These are phyloP conservation scores for Phenganax subtilis DNA, from an alignment of 92 coral and sea anemone genomes.

Conservation along the genomic window DNA sequence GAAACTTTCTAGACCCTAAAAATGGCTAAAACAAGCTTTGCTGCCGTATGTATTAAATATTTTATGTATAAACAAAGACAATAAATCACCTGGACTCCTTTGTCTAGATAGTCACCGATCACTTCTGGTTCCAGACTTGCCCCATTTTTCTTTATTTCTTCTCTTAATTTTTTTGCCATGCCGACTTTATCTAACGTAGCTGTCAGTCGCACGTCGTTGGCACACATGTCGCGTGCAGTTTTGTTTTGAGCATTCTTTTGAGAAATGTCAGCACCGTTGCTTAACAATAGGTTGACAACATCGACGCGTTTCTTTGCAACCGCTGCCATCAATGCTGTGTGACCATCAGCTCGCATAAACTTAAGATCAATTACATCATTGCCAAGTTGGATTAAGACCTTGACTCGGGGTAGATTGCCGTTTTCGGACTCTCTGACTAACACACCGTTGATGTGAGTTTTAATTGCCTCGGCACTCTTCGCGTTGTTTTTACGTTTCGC, in stretches of 20 bases:
- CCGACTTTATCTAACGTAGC: slow-evolving; percentile 34
- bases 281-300: slow-evolving; percentile 7
- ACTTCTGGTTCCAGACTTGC: slow-evolving; percentile 14
- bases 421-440: slow-evolving; percentile 17
- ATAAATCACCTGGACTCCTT: slow-evolving; percentile 27
- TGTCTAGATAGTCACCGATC: slow-evolving; percentile 24
- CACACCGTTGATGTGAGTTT: slow-evolving; percentile 1
- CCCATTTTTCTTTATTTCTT: slow-evolving; percentile 15
- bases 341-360: slow-evolving; percentile 19
- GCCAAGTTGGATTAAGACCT: slow-evolving; percentile 26
- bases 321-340: slow-evolving; percentile 34
- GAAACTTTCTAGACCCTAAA: too few relatives aligned
- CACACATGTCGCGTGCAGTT: slow-evolving; percentile 30
- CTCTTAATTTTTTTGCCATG: slow-evolving; percentile 23
- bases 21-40: too few relatives aligned
- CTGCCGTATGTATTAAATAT: too few relatives aligned
- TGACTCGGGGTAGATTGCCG: slow-evolving; percentile 32
- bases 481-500: slow-evolving; percentile 24
- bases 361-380: slow-evolving; percentile 11
- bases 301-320: slow-evolving; percentile 19
- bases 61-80: too few relatives aligned
- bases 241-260: slow-evolving; percentile 11
- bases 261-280: slow-evolving; percentile 20
- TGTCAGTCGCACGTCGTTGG: slow-evolving; percentile 22
- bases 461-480: slow-evolving; percentile 2